Conservation (phyloP, 2,888 invertebrate genomes). For the Oligia latruncula region DNA sequence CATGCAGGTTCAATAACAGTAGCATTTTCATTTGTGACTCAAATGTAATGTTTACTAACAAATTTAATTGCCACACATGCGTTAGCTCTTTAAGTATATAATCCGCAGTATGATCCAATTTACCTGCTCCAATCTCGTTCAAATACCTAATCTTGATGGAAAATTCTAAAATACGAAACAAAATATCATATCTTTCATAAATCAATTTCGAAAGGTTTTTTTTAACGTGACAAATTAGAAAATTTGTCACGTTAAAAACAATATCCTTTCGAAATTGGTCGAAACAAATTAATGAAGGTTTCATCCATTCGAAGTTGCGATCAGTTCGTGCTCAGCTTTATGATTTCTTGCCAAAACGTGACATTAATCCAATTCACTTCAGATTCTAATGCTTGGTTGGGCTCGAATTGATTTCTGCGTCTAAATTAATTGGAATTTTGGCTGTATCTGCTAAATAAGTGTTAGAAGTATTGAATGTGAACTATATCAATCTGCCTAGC, state of each 20-base stretch:
- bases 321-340: constrained; percentile 43
- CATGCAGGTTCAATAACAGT: background rate
- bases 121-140: background rate
- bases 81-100: background rate
- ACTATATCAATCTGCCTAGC: background rate
- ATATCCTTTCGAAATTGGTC: constrained; percentile 25
- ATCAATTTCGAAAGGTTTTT: background rate
- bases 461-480: background rate
- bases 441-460: constrained; percentile 4
- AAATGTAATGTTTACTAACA: background rate
- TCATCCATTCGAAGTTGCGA: background rate
- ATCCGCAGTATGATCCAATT: background rate
- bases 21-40: background rate
- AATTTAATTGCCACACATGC: background rate
- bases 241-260: constrained; percentile 20
- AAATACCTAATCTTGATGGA: background rate
- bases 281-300: constrained; percentile 25
- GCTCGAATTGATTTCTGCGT: constrained; percentile 31
- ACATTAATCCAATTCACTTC: constrained; percentile 33
- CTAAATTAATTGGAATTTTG: constrained; percentile 32
- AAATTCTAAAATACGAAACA: background rate
- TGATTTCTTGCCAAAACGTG: constrained; percentile 34
- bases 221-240: background rate
- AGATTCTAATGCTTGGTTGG: constrained; percentile 27
- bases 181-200: background rate